phyloP scores from a whole-genome alignment of 2,888 invertebrate species.

The Chalcis sispes region DNA sequence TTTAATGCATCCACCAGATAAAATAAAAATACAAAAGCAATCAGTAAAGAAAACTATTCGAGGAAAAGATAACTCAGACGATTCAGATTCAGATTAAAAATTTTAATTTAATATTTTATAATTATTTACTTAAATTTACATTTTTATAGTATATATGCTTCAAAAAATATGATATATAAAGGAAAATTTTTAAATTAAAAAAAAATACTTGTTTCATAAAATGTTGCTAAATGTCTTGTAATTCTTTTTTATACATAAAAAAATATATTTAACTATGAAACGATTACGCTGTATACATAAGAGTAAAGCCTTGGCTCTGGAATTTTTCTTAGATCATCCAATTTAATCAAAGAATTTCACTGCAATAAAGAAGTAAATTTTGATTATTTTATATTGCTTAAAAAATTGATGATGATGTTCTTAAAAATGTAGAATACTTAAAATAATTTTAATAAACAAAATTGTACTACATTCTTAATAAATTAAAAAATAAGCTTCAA shows the following conservation, averaged over 20 bases:
- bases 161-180: slow-evolving; percentile 8
- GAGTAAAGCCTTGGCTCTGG: slow-evolving; percentile 10
- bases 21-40: slow-evolving; percentile 62
- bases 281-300: slow-evolving; percentile 21
- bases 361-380: slow-evolving; percentile 45
- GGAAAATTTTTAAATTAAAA: slow-evolving; percentile 21
- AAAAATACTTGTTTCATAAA: slow-evolving; percentile 4
- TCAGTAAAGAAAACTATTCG: slow-evolving; percentile 68
- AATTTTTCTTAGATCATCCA: slow-evolving; percentile 22
- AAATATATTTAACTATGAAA: slow-evolving; percentile 46
- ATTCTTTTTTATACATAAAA: slow-evolving; percentile 35
- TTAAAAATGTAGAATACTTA: neutral
- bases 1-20: slow-evolving; percentile 66
- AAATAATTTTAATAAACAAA: neutral
- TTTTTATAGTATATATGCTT: slow-evolving; percentile 24
- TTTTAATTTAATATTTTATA: slow-evolving; percentile 11
- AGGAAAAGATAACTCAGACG: slow-evolving; percentile 66
- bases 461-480: slow-evolving; percentile 21
- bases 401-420: neutral
- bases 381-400: slow-evolving; percentile 17
- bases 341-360: slow-evolving; percentile 21
- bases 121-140: too few relatives aligned
- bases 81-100: slow-evolving; percentile 64
- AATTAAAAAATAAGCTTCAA: slow-evolving; percentile 34
- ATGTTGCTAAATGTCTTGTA: slow-evolving; percentile 16